These are phyloP conservation scores for Luperina testacea DNA, from an alignment of 2,888 invertebrate genomes.

Conservation along the genomic window DNA sequence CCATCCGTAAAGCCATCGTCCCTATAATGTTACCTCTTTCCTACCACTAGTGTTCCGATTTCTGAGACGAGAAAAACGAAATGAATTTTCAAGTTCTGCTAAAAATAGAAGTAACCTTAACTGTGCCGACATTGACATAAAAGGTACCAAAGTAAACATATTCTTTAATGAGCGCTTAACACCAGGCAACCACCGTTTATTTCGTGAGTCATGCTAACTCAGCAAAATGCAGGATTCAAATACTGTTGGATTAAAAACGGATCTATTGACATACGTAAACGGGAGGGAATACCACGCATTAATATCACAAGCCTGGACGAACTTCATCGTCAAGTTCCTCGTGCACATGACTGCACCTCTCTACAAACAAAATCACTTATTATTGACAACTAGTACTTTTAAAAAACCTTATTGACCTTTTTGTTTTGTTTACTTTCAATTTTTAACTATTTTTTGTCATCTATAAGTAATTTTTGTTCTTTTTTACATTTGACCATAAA, in stretches of 20 bases:
- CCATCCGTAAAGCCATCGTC: not conserved
- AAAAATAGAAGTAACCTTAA: not conserved
- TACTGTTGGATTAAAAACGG: not conserved
- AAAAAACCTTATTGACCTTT: too few species aligned
- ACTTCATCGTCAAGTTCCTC: too few species aligned
- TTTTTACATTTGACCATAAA: too few species aligned
- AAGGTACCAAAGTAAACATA: not conserved
- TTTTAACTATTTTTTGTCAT: too few species aligned
- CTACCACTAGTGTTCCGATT: not conserved
- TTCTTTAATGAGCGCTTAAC: not conserved
- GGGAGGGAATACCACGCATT: too few species aligned
- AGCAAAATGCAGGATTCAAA: not conserved
- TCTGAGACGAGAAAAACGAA: not conserved
- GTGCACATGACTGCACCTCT: too few species aligned
- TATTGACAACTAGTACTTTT: too few species aligned
- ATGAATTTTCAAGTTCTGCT: not conserved
- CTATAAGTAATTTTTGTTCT: too few species aligned
- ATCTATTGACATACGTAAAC: not conserved
- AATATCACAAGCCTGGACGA: too few species aligned
- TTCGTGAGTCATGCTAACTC: not conserved
- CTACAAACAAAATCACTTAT: too few species aligned
- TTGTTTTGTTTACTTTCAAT: too few species aligned
- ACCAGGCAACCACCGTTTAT: not conserved
- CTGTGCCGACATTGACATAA: not conserved
- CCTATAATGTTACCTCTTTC: not conserved